Conservation (phyloP, 1,140 invertebrate species). For the Steinernema feltiae region DNA sequence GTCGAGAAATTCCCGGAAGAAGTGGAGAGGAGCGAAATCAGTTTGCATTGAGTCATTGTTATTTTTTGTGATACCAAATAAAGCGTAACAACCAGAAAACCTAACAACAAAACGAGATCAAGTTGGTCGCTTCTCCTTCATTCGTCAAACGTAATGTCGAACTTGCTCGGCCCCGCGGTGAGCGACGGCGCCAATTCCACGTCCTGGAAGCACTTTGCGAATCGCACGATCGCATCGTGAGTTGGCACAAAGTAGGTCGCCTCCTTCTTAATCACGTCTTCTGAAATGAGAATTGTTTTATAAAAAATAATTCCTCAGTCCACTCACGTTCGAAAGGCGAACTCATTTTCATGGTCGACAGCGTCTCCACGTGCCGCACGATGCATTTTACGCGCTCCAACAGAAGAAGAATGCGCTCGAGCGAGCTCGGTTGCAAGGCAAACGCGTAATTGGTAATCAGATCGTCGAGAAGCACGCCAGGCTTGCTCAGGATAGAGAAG, state of each 20-base stretch:
- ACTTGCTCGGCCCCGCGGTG: not conserved
- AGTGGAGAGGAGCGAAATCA: not conserved
- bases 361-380: slow-evolving; percentile 6
- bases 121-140: no score
- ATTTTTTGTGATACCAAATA: not conserved
- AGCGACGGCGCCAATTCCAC: not conserved
- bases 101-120: not conserved
- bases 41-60: not conserved
- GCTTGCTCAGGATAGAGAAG: slow-evolving; percentile 26
- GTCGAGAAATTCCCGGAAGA: not conserved
- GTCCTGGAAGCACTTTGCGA: slow-evolving; percentile 5
- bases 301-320: not conserved
- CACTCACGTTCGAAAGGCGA: slow-evolving; percentile 25
- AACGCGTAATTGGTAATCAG: slow-evolving; percentile 28
- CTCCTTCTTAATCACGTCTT: not conserved
- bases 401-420: slow-evolving; percentile 3
- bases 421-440: slow-evolving; percentile 24
- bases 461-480: slow-evolving; percentile 30
- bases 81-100: not conserved
- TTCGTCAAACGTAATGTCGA: not conserved
- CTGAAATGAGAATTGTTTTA: not conserved
- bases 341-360: slow-evolving; percentile 6
- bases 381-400: slow-evolving; percentile 20
- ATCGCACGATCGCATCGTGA: not conserved
- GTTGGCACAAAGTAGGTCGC: not conserved